Evolutionary conservation across 2,888 invertebrate species (phyloP), one percentile per base, ranked within the genome.

Genomic region (Drosophila emarginata): DNA sequence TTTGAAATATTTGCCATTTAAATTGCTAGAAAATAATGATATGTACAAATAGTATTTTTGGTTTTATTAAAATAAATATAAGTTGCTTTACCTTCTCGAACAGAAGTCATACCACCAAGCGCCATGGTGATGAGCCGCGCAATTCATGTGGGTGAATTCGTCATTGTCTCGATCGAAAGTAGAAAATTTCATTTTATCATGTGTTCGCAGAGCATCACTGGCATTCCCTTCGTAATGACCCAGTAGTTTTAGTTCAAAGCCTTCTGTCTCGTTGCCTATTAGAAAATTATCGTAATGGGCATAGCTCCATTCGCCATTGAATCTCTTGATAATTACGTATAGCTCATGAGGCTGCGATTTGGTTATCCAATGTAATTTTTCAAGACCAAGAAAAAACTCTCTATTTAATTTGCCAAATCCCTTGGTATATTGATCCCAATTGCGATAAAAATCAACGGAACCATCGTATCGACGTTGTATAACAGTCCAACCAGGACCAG

Each of bases 21-120:
- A 91, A 83, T 95, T 95, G 88, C 94, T 11, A 37, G 36, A 56
- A 21, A 1, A 15, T 28, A 7, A 6, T 28, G 6, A 5, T 28
- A 28, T 28, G 4, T 5, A 28, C 28, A 28, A 6, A 5, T 4
- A 28, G 28, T 28, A 28, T 21, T 40, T 26, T 9, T 4, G 36
- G n/a, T n/a, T 12, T 9, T 37, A 4, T 12, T 9, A 12, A 52
- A 4, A 1, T 23, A 23, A 4, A 2, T 23, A 26, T 5, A 26
- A 26, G 5, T 12, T 4, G 0, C 65, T 18, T 7, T 82, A 94
- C 94, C 94, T 94, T 76, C 93, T 94, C 65, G 95, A 95, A 79
- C 95, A 95, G 60, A 94, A 94, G 80, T 94, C 94, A 86, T 95
- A 95, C 95, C 95, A 95, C 95, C 95, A 95, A 0, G 94, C 95